Percentiles rank a stretch among this genome's conserved stretches.
Evolutionary conservation across 2,888 invertebrate genomes (phyloP).

Genomic region (Agrochola circellaris): DNA sequence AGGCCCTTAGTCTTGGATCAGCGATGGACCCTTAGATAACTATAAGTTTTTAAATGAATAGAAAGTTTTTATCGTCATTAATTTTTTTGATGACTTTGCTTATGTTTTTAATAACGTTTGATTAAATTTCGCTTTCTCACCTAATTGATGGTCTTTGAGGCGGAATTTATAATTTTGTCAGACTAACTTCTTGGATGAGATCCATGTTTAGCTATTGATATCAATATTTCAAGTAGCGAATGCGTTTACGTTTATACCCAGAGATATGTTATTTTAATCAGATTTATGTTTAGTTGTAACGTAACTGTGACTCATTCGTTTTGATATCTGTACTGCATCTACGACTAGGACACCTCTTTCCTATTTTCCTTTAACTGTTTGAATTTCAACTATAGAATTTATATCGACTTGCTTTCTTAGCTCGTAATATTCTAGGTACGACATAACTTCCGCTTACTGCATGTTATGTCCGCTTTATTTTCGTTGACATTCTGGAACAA

Average conservation of each 20-base stretch:
- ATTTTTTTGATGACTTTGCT: neutral
- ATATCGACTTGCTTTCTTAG: slow-evolving; percentile 26
- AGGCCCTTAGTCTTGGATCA: slow-evolving; percentile 9
- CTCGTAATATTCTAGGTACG: neutral
- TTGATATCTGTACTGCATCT: neutral
- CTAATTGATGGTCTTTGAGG: neutral
- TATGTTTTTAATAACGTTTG: neutral
- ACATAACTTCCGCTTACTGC: slow-evolving; percentile 23
- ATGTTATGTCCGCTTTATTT: slow-evolving; percentile 34
- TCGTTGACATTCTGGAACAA: slow-evolving; percentile 11
- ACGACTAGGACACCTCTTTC: neutral
- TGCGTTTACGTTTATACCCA: neutral
- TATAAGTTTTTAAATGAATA: slow-evolving; percentile 10
- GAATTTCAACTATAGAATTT: slow-evolving; percentile 16
- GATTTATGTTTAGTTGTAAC: neutral
- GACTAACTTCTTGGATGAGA: neutral
- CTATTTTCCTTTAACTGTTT: slow-evolving; percentile 10
- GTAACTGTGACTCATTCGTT: neutral
- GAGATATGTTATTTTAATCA: neutral
- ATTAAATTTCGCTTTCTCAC: neutral
- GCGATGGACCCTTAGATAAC: slow-evolving; percentile 5
- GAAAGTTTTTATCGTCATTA: neutral
- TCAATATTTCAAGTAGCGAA: neutral
- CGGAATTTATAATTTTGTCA: neutral
- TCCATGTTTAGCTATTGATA: too few species aligned